Base-by-base conservation (phyloP, 2,888 invertebrate genomes). In the Sturmia bella region DNA sequence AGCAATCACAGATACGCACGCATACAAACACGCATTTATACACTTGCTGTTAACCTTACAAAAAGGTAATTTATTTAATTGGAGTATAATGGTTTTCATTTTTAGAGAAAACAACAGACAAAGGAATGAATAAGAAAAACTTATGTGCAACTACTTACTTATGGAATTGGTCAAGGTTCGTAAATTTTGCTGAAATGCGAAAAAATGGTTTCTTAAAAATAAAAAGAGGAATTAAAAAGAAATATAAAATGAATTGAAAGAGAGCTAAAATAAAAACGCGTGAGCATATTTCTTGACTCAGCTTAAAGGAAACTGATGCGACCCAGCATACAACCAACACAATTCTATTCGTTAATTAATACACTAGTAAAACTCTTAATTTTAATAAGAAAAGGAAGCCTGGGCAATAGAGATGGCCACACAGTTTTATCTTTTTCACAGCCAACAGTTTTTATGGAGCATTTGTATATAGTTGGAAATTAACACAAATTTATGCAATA, bases 141-240 rank as follows among this genome's bases (percentile, higher is more conserved):
- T 76, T 69, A 45, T n/a, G 21, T 68, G 57, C 50, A 68, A 68
- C 68, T 76, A 75, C 73, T 73, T 77, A 64, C 64, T 57, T 68
- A 74, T 19, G 78, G 78, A 74, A 78, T 78, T 82, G 82, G 82
- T 82, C 82, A 82, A 70, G 82, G 74, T 78, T 70, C 78, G 78
- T 48, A 66, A 75, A 74, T 54, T 70, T 64, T 74, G 57, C 19
- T 32, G 6, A 64, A 77, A 56, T 63, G 61, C 4, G 73, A 69
- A 32, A 64, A 66, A 75, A 39, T 37, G 5, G 7, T 24, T 24
- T n/a, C 9, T 39, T 3, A n/a, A 41, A 56, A 27, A n/a, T n/a
- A n/a, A 12, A 69, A 68, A 17, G 43, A 32, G 2, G 37, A 64
- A 56, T 48, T 56, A 70, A 45, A 64, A 17, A 0, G 43, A 73